A percentile compares a stretch with the other conserved stretches of the same genome.
phyloP scores from a whole-genome alignment of 2,113 vertebrate species.

The Cryptoleucopteryx plumbea region DNA sequence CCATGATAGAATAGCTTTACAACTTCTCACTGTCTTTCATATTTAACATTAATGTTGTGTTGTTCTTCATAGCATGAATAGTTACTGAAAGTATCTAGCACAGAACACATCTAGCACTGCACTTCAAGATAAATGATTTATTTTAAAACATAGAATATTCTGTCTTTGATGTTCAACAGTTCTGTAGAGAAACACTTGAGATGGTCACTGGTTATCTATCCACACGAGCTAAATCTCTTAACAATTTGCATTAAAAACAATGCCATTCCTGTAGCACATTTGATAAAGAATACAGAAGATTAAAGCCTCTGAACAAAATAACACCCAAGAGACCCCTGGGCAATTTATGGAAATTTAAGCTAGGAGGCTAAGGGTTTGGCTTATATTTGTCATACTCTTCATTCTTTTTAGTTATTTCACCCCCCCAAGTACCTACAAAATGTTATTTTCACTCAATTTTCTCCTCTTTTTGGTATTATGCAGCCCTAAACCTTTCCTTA shows the following conservation, averaged over 20 bases:
- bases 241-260: slow-evolving; percentile 53
- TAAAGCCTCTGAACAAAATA: slow-evolving; percentile 18
- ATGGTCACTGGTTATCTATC: slow-evolving; percentile 54
- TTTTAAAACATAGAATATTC: slow-evolving; percentile 42
- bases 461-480: background rate
- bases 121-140: slow-evolving; percentile 44
- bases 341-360: background rate
- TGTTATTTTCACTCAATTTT: background rate
- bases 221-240: slow-evolving; percentile 7
- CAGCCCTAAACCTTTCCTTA: background rate
- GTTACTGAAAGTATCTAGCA: background rate
- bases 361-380: background rate
- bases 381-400: background rate
- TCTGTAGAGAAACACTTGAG: slow-evolving; percentile 20
- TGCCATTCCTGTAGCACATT: background rate
- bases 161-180: slow-evolving; percentile 55
- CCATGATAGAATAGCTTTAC: background rate
- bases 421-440: background rate
- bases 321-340: background rate
- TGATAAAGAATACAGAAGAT: slow-evolving; percentile 15
- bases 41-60: background rate
- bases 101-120: background rate
- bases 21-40: background rate
- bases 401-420: background rate
- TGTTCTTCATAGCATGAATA: background rate